Base-by-base conservation (phyloP, 2,797 vertebrate species). In the Adelosebastes latens region DNA sequence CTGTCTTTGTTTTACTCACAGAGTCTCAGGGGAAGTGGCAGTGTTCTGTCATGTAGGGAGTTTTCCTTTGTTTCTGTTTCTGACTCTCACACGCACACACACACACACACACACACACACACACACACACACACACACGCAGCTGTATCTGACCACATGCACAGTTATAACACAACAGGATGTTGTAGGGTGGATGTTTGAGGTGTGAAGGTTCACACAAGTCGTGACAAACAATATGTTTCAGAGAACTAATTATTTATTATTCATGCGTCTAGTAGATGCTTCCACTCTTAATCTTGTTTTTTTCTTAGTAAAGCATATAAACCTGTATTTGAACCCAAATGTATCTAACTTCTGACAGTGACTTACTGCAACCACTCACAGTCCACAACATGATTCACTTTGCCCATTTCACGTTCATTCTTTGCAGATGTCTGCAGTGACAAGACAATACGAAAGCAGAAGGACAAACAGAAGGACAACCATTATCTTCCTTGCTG, bases 91-190 rank as follows among this genome's bases (percentile, higher is more conserved):
- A 72, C 62, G 68, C 3, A 18, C 68, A 62, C 84, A 69, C 63
- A 67, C 62, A 72, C 73, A 75, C 61, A 71, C 3, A 66, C 3
- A 14, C 18, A 16, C 27, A 56, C 29, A 39, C 53, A 63, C 42
- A 9, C 27, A 59, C 49, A 46, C 58, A 56, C 79, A 39, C 39
- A 42, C 13, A 62, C 31, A 52, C 14, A 64, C 27, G 80, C 88
- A 92, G 90, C 90, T 92, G 88, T 91, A 82, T 91, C 73, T 91
- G 91, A 91, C 92, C 92, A 91, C 94, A 92, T 69, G 78, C 83
- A 81, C 77, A 83, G 79, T 88, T 89, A 81, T 81, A 91, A 90
- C 90, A 93, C 92, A 93, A 94, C 94, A 94, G 94, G 94, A 94
- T 92, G 93, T 88, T 88, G 79, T 71, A 85, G 88, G 91, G 89